These are phyloP conservation scores for Clarias gariepinus DNA, from an alignment of 2,113 vertebrate genomes.

Conservation along the genomic window DNA sequence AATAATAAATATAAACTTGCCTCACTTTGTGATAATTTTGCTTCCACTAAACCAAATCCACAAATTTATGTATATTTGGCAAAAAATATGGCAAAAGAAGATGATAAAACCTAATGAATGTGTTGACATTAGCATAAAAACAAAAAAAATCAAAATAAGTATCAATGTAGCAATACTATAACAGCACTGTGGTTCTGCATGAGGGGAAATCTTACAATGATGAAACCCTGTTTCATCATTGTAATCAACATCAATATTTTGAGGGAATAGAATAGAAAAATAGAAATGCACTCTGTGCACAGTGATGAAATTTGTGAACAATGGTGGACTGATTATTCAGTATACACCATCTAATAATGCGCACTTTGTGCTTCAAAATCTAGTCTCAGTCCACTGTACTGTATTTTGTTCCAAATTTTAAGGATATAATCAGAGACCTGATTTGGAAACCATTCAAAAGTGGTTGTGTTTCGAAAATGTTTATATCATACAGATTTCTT, in stretches of 20 bases:
- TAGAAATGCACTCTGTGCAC: not conserved
- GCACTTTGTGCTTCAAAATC: not conserved
- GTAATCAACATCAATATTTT: not conserved
- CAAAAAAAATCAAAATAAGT: not conserved
- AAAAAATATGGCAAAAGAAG: not conserved
- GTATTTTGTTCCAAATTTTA: not conserved
- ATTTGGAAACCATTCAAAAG: not conserved
- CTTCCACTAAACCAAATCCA: not conserved
- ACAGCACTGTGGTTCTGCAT: not conserved
- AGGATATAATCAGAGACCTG: not conserved
- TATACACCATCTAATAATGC: not conserved
- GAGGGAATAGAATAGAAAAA: not conserved
- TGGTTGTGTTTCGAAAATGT: not conserved
- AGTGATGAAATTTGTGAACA: constrained; percentile 9
- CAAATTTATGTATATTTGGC: not conserved
- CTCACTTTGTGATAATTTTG: not conserved
- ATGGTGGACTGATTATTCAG: constrained; percentile 17
- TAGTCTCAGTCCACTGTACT: not conserved
- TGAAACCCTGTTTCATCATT: not conserved
- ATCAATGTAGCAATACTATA: not conserved
- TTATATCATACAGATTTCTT: not conserved
- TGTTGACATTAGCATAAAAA: not conserved
- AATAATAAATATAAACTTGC: not conserved
- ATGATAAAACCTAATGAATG: not conserved
- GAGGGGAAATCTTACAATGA: not conserved